Conservation (phyloP, 1,140 invertebrate genomes). For the Agrilus planipennis region DNA sequence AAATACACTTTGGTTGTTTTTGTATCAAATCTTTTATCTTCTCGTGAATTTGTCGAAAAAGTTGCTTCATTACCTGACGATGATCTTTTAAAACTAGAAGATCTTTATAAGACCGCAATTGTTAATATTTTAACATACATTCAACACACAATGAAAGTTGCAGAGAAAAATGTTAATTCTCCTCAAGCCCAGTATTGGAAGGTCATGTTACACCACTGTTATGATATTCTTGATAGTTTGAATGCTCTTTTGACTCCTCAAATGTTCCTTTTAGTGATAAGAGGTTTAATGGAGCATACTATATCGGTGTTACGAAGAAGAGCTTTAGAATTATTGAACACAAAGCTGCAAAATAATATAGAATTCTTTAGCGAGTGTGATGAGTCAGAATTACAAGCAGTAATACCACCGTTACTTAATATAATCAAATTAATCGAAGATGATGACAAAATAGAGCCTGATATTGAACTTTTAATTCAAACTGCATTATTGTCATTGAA, state of each 20-base stretch:
- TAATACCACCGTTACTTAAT: constrained; percentile 46
- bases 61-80: constrained; percentile 37
- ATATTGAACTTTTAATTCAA: constrained; percentile 58
- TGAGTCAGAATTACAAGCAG: constrained; percentile 36
- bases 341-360: constrained; percentile 56
- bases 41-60: constrained; percentile 53
- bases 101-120: constrained; percentile 52
- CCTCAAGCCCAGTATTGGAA: constrained; percentile 66
- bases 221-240: constrained; percentile 63
- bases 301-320: constrained; percentile 59
- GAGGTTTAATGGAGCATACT: constrained; percentile 55
- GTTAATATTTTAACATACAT: constrained; percentile 55
- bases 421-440: constrained; percentile 46
- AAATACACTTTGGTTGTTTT: constrained; percentile 66
- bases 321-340: constrained; percentile 72
- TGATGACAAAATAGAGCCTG: constrained; percentile 32
- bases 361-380: constrained; percentile 44
- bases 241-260: constrained; percentile 65
- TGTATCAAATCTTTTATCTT: constrained; percentile 52
- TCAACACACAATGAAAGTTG: constrained; percentile 45
- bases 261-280: constrained; percentile 66
- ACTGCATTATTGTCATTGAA: constrained; percentile 71
- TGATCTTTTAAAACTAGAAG: constrained; percentile 39
- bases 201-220: constrained; percentile 59
- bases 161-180: constrained; percentile 38